Evolutionary conservation across 2,797 vertebrate genomes (phyloP).

Genomic region (Pseudotriccus pelzelni): DNA sequence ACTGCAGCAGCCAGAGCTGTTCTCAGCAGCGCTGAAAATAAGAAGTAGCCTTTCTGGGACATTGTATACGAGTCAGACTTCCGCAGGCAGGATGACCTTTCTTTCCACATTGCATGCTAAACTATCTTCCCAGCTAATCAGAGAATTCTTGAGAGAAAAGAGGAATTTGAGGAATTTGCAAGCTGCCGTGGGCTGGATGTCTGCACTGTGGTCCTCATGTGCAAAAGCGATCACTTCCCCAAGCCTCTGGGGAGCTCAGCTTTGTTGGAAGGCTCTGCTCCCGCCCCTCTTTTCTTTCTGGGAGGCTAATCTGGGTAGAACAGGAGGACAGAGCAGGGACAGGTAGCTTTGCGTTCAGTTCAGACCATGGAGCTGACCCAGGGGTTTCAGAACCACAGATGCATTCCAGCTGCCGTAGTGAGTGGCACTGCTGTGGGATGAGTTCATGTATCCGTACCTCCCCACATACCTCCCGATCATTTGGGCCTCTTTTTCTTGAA

Average conservation of each 20-base stretch:
- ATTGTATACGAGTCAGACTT: slow-evolving; percentile 49
- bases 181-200: slow-evolving; percentile 28
- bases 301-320: accelerated
- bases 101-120: slow-evolving; percentile 51
- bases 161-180: slow-evolving; percentile 72
- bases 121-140: slow-evolving; percentile 75
- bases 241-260: background rate
- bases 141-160: slow-evolving; percentile 64
- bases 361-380: background rate
- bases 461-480: background rate
- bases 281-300: background rate
- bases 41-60: slow-evolving; percentile 65
- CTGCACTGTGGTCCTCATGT: slow-evolving; percentile 9
- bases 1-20: background rate
- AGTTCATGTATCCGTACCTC: background rate
- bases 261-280: background rate
- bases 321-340: background rate
- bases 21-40: background rate
- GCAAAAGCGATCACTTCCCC: slow-evolving; percentile 29
- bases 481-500: background rate
- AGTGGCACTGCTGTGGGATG: background rate
- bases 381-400: background rate
- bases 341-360: background rate
- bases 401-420: background rate
- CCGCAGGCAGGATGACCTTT: slow-evolving; percentile 67